These are phyloP conservation scores for Tanypteryx hageni DNA, from an alignment of 2,888 invertebrate genomes.

Conservation along the genomic window DNA sequence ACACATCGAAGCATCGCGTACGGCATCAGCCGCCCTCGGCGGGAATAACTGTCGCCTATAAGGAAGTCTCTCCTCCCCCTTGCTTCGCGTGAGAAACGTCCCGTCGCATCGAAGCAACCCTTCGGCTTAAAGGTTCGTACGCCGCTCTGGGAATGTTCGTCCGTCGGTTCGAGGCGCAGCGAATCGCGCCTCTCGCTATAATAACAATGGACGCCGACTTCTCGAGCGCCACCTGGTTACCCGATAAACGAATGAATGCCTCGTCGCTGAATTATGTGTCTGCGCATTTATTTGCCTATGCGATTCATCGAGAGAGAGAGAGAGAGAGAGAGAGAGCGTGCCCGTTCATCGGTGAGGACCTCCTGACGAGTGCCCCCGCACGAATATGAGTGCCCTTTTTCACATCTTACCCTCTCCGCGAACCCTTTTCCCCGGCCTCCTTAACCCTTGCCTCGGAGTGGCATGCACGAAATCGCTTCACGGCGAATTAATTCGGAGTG, in stretches of 20 bases:
- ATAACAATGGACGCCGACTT: not conserved
- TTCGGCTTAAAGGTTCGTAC: not conserved
- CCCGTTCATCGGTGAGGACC: not conserved
- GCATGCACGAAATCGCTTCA: slow-evolving; percentile 32
- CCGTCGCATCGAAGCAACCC: too few relatives aligned
- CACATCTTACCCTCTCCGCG: not conserved
- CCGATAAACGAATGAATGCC: not conserved
- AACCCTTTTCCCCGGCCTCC: not conserved
- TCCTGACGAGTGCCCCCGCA: not conserved
- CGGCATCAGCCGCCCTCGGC: not conserved
- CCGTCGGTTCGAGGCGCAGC: not conserved
- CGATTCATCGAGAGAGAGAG: not conserved
- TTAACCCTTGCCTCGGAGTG: not conserved
- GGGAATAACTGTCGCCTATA: not conserved
- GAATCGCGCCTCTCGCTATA: not conserved
- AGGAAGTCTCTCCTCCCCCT: not conserved
- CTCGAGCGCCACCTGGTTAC: not conserved
- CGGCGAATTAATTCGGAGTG: slow-evolving; percentile 20
- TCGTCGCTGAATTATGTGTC: not conserved
- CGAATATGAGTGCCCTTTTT: too few relatives aligned
- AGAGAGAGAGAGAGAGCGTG: not conserved
- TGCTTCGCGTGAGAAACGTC: slow-evolving; percentile 1
- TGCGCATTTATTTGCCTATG: slow-evolving; percentile 10
- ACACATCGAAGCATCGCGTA: not conserved
- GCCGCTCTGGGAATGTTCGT: not conserved